Conservation (phyloP, 2,888 invertebrate species). For the Suillia variegata region DNA sequence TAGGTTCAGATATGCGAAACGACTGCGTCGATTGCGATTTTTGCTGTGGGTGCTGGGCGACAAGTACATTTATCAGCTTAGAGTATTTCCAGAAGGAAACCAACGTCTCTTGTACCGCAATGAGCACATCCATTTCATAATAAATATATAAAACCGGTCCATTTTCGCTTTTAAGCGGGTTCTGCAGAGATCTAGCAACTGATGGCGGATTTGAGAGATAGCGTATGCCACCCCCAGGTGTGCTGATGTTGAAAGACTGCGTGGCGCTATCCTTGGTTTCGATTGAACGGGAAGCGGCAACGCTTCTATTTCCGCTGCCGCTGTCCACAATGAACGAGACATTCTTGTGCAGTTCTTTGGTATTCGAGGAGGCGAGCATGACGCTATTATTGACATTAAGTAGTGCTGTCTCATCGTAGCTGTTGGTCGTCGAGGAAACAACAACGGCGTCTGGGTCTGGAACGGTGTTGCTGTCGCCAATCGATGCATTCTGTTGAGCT, state of each 20-base stretch:
- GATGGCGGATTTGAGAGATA: conserved; percentile 35
- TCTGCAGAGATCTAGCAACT: conserved; percentile 40
- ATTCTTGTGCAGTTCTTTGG: neutral
- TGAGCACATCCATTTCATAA: conserved; percentile 54
- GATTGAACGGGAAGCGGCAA: neutral
- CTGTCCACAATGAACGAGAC: neutral
- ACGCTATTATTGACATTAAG: neutral
- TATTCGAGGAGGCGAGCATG: neutral
- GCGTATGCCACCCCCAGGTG: conserved; percentile 27
- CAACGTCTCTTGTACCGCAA: conserved; percentile 51
- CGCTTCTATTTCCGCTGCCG: too few species aligned
- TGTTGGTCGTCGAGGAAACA: conserved; percentile 33
- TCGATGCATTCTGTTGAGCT: too few species aligned
- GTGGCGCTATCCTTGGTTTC: conserved; percentile 32
- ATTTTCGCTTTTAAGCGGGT: conserved; percentile 51
- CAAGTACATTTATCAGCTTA: conserved; percentile 40
- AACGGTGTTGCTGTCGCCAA: too few species aligned
- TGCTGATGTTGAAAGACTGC: conserved; percentile 13
- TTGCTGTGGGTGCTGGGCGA: neutral
- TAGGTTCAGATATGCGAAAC: neutral
- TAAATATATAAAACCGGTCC: conserved; percentile 53
- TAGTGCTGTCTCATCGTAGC: conserved; percentile 28
- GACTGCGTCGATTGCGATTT: neutral
- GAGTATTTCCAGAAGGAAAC: conserved; percentile 58
- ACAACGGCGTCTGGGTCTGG: conserved; percentile 34